Evolutionary conservation across 2,113 vertebrate species (phyloP), one percentile per base, ranked within the genome.

Genomic region (Phyllostomus discolor): DNA sequence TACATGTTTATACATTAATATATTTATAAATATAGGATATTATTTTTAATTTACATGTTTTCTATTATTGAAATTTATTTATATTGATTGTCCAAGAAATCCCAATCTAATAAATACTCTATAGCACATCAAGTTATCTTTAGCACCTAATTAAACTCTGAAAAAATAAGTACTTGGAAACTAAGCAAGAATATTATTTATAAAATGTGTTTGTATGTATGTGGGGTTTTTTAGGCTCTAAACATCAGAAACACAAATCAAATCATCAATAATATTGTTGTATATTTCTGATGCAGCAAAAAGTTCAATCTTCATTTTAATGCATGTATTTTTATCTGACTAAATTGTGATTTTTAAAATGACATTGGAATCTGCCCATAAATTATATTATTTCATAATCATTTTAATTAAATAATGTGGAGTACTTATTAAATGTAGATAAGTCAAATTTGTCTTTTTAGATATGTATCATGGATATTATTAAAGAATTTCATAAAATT

Each of bases 391-490:
- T 79, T 78, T 95, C 26, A 83, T 79, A 93, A 64, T 80, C 81
- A 85, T 75, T 91, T 94, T 91, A 88, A 54, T 82, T 89, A 22
- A 89, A 64, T 82, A 93, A 59, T 94, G 28, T 67, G 38, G 72
- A 93, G 7, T 2, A 46, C 33, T 94, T 88, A 90, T 38, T 87
- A 80, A 80, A 94, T 76, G 50, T 31, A 1, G n/a, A 35, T 81
- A 94, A 93, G 76, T 79, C 62, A 96, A 50, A 50, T 90, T 88
- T 90, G 15, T 88, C 76, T 92, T 94, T 94, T 88, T 48, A 89
- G 12, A 67, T 66, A 43, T 80, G 4, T 35, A 50, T 46, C 83
- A 67, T 54, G 17, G 33, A 75, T 90, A 50, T 75, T 78, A 92
- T 75, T 80, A 88, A 70, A 85, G 17, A 64, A 20, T 73, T 72